Base-by-base conservation (phyloP, 1,140 invertebrate genomes). In the Tetranychus urticae region DNA sequence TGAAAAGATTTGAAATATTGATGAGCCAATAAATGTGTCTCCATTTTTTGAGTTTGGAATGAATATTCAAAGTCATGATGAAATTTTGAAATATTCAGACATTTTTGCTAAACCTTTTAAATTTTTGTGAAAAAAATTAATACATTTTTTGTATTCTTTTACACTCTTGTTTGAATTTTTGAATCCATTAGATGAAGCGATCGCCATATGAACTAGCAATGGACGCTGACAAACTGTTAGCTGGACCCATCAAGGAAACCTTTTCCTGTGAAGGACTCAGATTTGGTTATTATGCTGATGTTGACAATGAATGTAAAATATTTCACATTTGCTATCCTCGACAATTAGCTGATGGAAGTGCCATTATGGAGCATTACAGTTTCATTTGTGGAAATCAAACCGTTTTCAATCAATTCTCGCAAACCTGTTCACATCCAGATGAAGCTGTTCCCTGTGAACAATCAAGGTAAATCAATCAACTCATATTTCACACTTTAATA, bases 341-440 rank as follows among this genome's bases (percentile, higher is more conserved):
- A 37, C 34, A 33, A 31, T 46, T 45, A 35, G 64, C 65, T 31
- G 64, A 64, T 45, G 69, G 69, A 4, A 52, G 62, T 33, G 10
- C 33, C 8, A 23, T 14, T 2, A 36, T 58, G 2, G 50, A 62
- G 34, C 65, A 63, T 33, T 65, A 61, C 57, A 65, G 62, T 50
- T 84, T 84, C 72, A 74, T 78, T 2, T 85, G 83, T 68, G 82
- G 82, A n/a, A 83, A 83, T 70, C 80, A 80, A 12, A 85, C 83
- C n/a, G 77, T 84, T 33, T 85, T 85, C 72, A 82, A 84, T 70
- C 83, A 85, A 46, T 58, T 58, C 33, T 45, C 37, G 12, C 34
- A 39, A 7, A 58, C 57, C 12, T 58, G 57, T 58, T 33, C 57
- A 33, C 23, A 42, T 31, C 57, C 57, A 10, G 42, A 58, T 31